Percentiles rank a stretch among this genome's conserved stretches.
These are phyloP conservation scores for Corythucha ciliata DNA, from an alignment of 2,888 invertebrate species.

Conservation along the genomic window DNA sequence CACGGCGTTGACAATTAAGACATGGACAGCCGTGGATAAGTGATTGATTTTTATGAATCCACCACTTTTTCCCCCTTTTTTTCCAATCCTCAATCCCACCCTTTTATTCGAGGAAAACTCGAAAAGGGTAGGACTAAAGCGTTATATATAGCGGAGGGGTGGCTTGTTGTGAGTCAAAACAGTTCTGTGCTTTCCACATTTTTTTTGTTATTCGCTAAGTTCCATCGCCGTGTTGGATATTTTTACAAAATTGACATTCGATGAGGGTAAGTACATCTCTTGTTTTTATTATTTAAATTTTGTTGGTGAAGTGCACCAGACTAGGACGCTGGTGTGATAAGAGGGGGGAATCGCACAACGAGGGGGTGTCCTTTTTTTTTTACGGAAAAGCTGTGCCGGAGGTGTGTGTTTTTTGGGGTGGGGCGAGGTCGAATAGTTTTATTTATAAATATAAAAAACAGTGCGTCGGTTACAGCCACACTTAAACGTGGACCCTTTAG, in stretches of 20 bases:
- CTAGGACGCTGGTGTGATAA: no score
- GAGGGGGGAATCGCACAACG: no score
- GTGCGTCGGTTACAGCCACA: no score
- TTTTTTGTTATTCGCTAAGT: conserved; percentile 9
- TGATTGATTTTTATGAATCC: conserved; percentile 31
- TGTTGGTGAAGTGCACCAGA: background rate
- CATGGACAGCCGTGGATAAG: conserved; percentile 28
- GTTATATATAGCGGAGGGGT: conserved; percentile 26
- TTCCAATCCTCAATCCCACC: no score
- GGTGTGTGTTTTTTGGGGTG: no score
- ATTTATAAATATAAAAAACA: no score
- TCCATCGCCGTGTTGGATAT: background rate
- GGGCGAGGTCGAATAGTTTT: no score
- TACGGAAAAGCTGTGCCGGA: no score
- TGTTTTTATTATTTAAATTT: background rate
- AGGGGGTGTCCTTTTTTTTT: no score
- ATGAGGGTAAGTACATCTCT: conserved; percentile 21
- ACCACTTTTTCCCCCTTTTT: no score
- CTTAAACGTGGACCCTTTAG: no score
- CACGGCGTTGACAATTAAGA: conserved; percentile 28
- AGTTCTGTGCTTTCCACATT: conserved; percentile 23
- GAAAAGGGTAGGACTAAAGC: conserved; percentile 27
- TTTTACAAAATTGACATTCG: background rate
- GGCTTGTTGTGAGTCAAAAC: conserved; percentile 19
- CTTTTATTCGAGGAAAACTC: no score